A percentile compares a stretch with the other conserved stretches of the same genome.
These are phyloP conservation scores for Centropristis striata DNA, from an alignment of 2,113 vertebrate genomes.

Conservation along the genomic window DNA sequence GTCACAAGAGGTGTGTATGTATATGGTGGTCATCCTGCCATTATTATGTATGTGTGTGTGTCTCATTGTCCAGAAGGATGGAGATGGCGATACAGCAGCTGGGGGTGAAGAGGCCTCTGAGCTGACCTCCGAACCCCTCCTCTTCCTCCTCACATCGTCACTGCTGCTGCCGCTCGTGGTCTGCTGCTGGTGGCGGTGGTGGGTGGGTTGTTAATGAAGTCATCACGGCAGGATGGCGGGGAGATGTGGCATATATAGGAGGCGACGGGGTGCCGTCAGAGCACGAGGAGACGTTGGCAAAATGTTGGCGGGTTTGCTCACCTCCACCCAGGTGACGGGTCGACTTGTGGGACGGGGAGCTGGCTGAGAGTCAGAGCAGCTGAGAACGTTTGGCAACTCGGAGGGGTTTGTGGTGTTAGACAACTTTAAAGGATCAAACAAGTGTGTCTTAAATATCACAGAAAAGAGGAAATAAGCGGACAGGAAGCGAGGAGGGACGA, in stretches of 20 bases:
- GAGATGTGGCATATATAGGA: conserved; percentile 60
- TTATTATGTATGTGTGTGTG: conserved; percentile 52
- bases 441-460: no score
- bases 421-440: no score
- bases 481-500: not conserved
- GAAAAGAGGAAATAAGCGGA: no score
- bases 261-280: conserved; percentile 11
- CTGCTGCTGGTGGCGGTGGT: not conserved
- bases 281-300: conserved; percentile 24
- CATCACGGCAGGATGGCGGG: conserved; percentile 62
- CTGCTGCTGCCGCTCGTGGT: not conserved
- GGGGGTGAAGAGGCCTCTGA: conserved; percentile 69
- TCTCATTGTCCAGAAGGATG: conserved; percentile 67
- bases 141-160: conserved; percentile 63
- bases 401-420: no score
- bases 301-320: not conserved
- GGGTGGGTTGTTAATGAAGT: conserved; percentile 75
- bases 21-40: conserved; percentile 43
- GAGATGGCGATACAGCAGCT: conserved; percentile 72
- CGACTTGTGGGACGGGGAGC: not conserved
- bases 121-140: conserved; percentile 66
- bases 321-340: not conserved
- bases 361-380: no score
- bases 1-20: conserved; percentile 54
- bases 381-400: no score